Conservation (phyloP, 2,113 vertebrate species). For the Dipodomys stephensi region DNA sequence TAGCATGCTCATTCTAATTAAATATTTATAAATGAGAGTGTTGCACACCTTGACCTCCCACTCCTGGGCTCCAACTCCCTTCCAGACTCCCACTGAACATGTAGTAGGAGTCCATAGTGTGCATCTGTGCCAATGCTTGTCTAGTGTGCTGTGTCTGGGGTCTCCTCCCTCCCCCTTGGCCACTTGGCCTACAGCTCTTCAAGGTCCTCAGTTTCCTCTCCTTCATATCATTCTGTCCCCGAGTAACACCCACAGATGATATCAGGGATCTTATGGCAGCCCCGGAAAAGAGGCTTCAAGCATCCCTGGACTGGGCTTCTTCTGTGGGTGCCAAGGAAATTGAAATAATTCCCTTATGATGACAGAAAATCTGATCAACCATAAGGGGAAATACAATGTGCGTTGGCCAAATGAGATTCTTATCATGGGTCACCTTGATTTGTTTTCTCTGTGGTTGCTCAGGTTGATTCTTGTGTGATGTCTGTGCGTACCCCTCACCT, state of each 20-base stretch:
- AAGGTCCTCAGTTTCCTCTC: too few species aligned
- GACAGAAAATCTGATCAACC: too few species aligned
- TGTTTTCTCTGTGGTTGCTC: neutral
- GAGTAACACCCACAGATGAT: too few species aligned
- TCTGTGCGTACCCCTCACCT: neutral
- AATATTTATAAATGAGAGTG: accelerated
- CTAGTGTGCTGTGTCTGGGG: too few species aligned
- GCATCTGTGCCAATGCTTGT: too few species aligned
- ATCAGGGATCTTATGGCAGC: too few species aligned
- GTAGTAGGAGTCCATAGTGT: too few species aligned
- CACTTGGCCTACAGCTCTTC: accelerated
- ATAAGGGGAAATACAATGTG: neutral
- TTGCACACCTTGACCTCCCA: accelerated
- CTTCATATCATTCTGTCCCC: too few species aligned
- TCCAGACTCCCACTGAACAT: accelerated
- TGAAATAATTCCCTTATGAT: neutral
- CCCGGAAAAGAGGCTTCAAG: neutral
- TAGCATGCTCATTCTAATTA: neutral
- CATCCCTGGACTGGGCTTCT: neutral
- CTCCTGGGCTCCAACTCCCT: neutral
- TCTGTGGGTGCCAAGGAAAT: neutral
- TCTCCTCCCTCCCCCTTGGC: too few species aligned
- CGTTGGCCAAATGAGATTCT: accelerated
- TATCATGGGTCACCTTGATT: neutral
- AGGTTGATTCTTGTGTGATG: neutral